These are phyloP conservation scores for Sebastiscus albofasciatus DNA, from an alignment of 2,797 vertebrate species.

Conservation along the genomic window DNA sequence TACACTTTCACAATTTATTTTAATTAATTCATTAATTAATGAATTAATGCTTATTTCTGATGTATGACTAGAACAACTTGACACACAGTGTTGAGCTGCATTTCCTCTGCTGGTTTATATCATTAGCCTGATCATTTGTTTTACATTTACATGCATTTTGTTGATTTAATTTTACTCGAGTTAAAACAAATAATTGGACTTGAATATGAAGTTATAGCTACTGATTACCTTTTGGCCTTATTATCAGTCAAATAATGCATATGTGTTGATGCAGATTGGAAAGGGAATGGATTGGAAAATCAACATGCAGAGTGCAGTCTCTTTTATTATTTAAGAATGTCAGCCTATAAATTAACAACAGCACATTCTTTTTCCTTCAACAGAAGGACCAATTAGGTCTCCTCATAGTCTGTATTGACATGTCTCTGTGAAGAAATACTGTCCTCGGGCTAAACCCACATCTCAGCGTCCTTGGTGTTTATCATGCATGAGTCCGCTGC, in stretches of 20 bases:
- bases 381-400: not conserved
- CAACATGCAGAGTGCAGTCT: not conserved
- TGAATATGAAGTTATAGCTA: not conserved
- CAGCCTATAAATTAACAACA: not conserved
- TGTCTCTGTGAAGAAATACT: not conserved
- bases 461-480: slow-evolving; percentile 31
- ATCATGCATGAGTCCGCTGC: slow-evolving; percentile 20
- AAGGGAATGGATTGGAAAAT: not conserved
- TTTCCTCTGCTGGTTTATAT: not conserved
- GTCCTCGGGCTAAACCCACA: slow-evolving; percentile 2
- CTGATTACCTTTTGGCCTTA: not conserved
- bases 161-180: not conserved
- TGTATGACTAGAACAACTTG: too few species aligned
- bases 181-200: not conserved
- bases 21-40: too few species aligned
- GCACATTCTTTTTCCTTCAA: not conserved
- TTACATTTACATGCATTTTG: not conserved
- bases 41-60: too few species aligned
- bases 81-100: too few species aligned
- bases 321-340: not conserved
- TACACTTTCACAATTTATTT: too few species aligned
- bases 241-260: not conserved
- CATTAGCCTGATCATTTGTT: not conserved
- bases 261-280: not conserved
- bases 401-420: not conserved